Base-by-base conservation (phyloP, 2,888 invertebrate species). In the Morpho deidamia region DNA sequence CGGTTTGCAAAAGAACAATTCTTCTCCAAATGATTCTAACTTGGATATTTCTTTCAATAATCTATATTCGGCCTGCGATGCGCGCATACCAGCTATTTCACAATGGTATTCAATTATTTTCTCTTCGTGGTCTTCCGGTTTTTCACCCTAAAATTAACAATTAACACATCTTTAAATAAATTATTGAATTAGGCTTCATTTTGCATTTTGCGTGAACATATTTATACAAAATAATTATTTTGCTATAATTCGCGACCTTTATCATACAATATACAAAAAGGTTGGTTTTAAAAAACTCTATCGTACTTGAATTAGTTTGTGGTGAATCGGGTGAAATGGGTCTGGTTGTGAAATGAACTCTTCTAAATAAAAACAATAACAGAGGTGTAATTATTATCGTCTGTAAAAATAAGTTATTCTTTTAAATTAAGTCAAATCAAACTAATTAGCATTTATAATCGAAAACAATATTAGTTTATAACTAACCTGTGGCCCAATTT, bases 31-130 rank as follows among this genome's bases (percentile, higher is more conserved):
- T 35, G 94, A 94, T 63, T 94, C 94, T 64, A 96, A 81, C 60
- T 93, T 92, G 7, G 96, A 94, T 52, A 95, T 94, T 77, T 95
- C 94, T 73, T 96, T 94, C 45, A 97, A 81, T 40, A 97, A 81
- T 91, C 95, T 94, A 82, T 97, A 97, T 71, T 96, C 95, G 2
- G 96, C 96, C 40, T 94, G 93, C n/a, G 93, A 92, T 8, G 92
- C 81, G 56, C 93, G 92, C 93, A 95, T 95, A 10, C 92, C 89
- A 1, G 74, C 81, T 49, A 92, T 89, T 64, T 91, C 92, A 61
- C 91, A 91, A 67, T 94, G 94, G 65, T 92, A 91, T 41, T 91
- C 90, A 43, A 93, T 91, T 59, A 93, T 92, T 66, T 90, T 91
- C 58, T 92, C 92, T 12, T 92, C 77, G 57, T 93, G 91, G 64